Evolutionary conservation across 2,888 invertebrate species (phyloP), one percentile per base, ranked within the genome.

Genomic region (Hololepta plana): DNA sequence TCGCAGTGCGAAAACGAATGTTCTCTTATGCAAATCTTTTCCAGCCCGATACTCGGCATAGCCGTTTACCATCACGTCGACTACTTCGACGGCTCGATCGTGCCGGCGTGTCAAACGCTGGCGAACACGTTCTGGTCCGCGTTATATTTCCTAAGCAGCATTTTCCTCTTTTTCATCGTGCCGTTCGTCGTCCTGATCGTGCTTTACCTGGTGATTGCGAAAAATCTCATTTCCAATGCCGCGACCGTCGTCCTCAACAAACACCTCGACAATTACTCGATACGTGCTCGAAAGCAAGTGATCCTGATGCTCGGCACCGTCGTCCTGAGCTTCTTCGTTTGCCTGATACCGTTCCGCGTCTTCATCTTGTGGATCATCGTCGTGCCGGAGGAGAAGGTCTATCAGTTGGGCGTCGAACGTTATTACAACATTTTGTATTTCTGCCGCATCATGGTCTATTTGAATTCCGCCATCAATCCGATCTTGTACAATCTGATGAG

Each of bases 401-500:
- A 65, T 21, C 62, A 64, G 26, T 58, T 88, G 9, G 80, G 79
- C 19, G 59, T 74, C 12, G 79, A 84, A 38, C 70, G 67, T 30
- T 87, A 81, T 58, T 80, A 82, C 47, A 79, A 74, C 44, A 60
- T 88, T 24, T 55, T 88, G 15, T 82, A 79, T 49, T 81, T 85
- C 47, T 77, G 79, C 34, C 66, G 88, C 36, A 72, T 84, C 24
- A 80, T 88, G 77, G 59, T 82, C 27, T 88, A 87, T 45, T 60
- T 87, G 33, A 88, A 90, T 53, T 87, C 87, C 3, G 87, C 85
- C 20, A 68, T 85, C 37, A 88, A 90, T 53, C 88, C 88, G 1
- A 77, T 88, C 38, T 58, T 90, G n/a, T 90, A 90, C 49, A 88
- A 87, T 49, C 59, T 88, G 35, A 84, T 88, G 77, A 85, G 84